Conservation (phyloP, 2,797 vertebrate genomes). For the Ceryle rudis region DNA sequence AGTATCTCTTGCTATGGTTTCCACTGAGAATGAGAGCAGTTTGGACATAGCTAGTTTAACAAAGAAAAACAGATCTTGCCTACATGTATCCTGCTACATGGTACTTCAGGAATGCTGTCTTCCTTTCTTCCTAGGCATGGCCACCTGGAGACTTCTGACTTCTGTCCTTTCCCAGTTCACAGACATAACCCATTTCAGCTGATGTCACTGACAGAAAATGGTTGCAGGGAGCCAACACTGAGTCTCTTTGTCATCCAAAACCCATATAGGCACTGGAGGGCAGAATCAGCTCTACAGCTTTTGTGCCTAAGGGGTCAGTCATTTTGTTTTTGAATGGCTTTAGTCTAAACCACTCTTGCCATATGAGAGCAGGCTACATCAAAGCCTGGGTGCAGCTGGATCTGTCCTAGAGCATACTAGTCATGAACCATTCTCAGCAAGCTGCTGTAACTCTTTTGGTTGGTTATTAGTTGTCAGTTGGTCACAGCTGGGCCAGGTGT, state of each 20-base stretch:
- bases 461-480: background rate
- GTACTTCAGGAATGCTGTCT: background rate
- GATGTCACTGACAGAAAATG: background rate
- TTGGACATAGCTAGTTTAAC: background rate
- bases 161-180: background rate
- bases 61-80: background rate
- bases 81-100: background rate
- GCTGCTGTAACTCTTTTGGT: background rate
- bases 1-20: background rate
- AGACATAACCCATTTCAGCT: accelerated
- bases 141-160: background rate
- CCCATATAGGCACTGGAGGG: too few species aligned
- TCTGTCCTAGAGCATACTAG: background rate
- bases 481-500: background rate
- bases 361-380: background rate
- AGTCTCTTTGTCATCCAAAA: background rate
- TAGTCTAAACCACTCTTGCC: background rate
- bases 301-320: background rate
- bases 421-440: background rate
- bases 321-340: background rate
- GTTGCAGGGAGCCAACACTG: background rate
- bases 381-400: background rate
- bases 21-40: background rate
- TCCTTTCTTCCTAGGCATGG: background rate
- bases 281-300: background rate